phyloP scores from a whole-genome alignment of 2,888 invertebrate genomes.

The Parnassius orleans region DNA sequence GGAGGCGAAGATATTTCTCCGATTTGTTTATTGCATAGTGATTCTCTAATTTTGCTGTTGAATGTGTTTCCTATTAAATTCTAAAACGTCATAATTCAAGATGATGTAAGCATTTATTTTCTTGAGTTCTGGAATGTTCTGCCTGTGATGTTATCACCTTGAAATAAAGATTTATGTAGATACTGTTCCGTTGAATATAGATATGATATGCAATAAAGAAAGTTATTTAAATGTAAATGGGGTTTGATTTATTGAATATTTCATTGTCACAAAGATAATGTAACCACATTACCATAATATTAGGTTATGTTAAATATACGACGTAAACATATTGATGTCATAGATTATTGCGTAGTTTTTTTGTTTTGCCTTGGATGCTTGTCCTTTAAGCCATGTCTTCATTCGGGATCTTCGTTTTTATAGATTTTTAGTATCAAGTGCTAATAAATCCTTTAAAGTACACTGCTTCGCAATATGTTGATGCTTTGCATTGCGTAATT shows the following conservation, averaged over 20 bases:
- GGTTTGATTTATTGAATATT: slow-evolving; percentile 22
- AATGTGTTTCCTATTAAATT: slow-evolving; percentile 45
- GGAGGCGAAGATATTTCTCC: slow-evolving; percentile 80
- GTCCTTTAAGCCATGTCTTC: no score
- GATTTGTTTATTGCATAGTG: slow-evolving; percentile 74
- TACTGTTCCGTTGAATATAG: slow-evolving; percentile 38
- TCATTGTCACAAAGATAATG: background rate
- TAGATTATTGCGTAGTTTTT: no score
- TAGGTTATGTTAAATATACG: no score
- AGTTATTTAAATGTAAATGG: slow-evolving; percentile 37
- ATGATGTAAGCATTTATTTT: slow-evolving; percentile 67
- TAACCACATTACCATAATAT: no score
- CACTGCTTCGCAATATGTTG: no score
- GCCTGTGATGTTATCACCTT: slow-evolving; percentile 57
- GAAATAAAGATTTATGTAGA: slow-evolving; percentile 42
- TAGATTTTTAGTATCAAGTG: no score
- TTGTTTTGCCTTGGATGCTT: no score
- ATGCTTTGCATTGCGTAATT: no score
- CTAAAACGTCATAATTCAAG: slow-evolving; percentile 34
- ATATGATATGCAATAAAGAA: slow-evolving; percentile 61
- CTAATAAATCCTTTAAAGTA: no score
- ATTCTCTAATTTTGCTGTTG: slow-evolving; percentile 65
- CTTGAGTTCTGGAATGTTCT: slow-evolving; percentile 61
- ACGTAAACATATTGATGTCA: no score
- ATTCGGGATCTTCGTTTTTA: no score